phyloP scores from a whole-genome alignment of 2,113 vertebrate species.

The Muscicapa adusta region DNA sequence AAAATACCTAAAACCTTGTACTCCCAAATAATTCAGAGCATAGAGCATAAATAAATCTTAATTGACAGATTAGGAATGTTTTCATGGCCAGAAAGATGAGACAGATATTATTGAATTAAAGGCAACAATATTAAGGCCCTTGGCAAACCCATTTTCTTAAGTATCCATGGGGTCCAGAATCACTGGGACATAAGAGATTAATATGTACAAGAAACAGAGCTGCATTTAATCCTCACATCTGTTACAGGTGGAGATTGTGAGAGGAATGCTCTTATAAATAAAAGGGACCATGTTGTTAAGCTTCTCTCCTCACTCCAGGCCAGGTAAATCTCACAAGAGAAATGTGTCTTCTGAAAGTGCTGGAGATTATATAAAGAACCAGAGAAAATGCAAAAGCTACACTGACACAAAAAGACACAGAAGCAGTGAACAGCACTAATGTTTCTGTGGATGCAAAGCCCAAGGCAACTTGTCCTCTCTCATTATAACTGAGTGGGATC shows the following conservation, averaged over 20 bases:
- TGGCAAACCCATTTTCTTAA: background rate
- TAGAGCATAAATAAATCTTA: background rate
- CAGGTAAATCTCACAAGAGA: slow-evolving; percentile 35
- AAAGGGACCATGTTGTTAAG: slow-evolving; percentile 25
- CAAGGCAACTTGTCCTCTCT: background rate
- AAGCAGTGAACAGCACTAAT: background rate
- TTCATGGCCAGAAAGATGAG: background rate
- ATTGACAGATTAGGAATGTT: background rate
- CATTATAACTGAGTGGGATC: background rate
- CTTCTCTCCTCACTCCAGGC: slow-evolving; percentile 17
- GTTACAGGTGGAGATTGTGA: background rate
- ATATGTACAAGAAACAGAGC: background rate
- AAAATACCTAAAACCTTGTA: background rate
- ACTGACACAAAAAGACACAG: background rate
- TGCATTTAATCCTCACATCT: background rate
- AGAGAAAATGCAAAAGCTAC: background rate
- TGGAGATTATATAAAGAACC: slow-evolving; percentile 4
- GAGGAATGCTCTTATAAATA: slow-evolving; percentile 38
- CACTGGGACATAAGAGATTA: background rate
- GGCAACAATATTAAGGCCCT: background rate
- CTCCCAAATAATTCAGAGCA: background rate
- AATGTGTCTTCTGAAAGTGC: background rate
- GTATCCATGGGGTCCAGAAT: background rate
- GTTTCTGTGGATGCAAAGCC: background rate
- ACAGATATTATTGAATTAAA: background rate